A percentile compares a stretch with the other conserved stretches of the same genome.
Conservation (phyloP, 1,140 invertebrate genomes). For the Drosophila sucinea region DNA sequence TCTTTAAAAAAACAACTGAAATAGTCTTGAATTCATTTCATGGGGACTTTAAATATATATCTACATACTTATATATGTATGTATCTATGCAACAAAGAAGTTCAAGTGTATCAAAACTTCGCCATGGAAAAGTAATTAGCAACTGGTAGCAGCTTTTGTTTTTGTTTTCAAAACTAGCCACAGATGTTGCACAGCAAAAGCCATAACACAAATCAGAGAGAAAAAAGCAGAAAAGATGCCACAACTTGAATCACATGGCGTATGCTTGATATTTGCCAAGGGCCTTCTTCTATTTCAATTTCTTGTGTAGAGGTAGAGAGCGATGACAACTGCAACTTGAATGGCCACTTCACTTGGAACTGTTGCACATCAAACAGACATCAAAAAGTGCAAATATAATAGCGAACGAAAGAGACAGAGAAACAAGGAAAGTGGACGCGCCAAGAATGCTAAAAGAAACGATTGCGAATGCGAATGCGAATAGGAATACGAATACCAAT, state of each 20-base stretch:
- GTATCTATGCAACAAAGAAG: neutral
- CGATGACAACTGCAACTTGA: conserved; percentile 30
- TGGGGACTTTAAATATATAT: no score
- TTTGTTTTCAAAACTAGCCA: conserved; percentile 11
- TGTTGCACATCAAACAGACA: conserved; percentile 69
- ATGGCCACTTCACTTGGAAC: conserved; percentile 64
- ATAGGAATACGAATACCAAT: conserved; percentile 9
- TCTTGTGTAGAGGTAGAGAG: neutral
- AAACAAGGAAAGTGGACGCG: conserved; percentile 54
- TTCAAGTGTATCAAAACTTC: neutral
- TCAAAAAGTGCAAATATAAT: conserved; percentile 63
- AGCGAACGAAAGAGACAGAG: conserved; percentile 35
- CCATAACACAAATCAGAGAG: conserved; percentile 24
- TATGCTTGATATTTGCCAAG: conserved; percentile 58
- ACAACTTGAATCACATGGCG: conserved; percentile 46
- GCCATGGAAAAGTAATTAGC: neutral
- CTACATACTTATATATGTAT: no score
- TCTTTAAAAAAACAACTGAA: no score
- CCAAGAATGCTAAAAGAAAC: conserved; percentile 38
- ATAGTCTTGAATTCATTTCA: no score
- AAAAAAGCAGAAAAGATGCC: conserved; percentile 35
- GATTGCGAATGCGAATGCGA: conserved; percentile 23
- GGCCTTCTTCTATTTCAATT: conserved; percentile 27
- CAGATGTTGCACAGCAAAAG: conserved; percentile 23
- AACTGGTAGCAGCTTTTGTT: neutral